Conservation (phyloP, 2,113 vertebrate species). For the Callipepla californica region DNA sequence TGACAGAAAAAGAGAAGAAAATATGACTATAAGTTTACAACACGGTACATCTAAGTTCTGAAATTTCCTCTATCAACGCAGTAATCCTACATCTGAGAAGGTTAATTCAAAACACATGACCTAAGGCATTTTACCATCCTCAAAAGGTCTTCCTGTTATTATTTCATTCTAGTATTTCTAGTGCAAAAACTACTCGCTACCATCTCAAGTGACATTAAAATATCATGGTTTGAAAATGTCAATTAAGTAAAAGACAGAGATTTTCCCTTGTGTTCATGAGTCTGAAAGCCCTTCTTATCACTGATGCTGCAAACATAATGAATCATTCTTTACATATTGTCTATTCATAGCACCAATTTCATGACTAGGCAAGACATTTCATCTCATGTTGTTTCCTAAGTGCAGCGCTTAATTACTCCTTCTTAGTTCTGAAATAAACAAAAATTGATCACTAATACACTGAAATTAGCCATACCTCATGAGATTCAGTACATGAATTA, state of each 20-base stretch:
- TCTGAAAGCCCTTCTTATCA: conserved; percentile 42
- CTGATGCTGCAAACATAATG: conserved; percentile 37
- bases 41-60: not conserved
- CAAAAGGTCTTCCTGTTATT: not conserved
- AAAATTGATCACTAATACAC: not conserved
- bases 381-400: not conserved
- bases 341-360: conserved; percentile 28
- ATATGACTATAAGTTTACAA: not conserved
- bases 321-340: conserved; percentile 39
- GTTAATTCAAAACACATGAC: not conserved
- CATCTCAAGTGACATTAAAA: conserved; percentile 13
- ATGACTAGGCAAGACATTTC: conserved; percentile 5
- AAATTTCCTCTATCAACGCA: not conserved
- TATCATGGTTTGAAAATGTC: conserved; percentile 42
- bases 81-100: not conserved
- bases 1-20: not conserved
- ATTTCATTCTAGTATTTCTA: not conserved
- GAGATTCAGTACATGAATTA: not conserved
- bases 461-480: conserved; percentile 15
- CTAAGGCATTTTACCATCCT: not conserved
- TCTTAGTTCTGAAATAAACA: not conserved
- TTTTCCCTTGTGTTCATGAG: conserved; percentile 26
- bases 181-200: not conserved
- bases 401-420: not conserved
- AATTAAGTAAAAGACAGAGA: conserved; percentile 16